Base-by-base conservation (phyloP, 1,140 invertebrate species). In the Drosophila ananassae region DNA sequence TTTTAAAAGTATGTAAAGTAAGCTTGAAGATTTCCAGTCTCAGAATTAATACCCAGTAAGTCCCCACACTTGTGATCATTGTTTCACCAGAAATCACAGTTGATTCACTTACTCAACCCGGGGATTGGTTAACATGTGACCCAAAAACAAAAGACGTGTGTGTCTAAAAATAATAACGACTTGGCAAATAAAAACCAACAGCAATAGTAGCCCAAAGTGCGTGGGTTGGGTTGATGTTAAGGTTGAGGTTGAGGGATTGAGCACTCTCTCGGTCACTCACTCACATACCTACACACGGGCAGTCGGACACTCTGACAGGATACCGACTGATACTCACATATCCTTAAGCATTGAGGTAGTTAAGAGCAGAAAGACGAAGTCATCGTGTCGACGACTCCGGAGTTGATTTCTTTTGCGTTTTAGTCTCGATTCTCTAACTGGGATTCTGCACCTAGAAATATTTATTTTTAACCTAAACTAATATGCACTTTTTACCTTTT, bases 401-500 rank as follows among this genome's bases (percentile, higher is more conserved):
- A 87, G 82, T 89, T 87, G 82, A 87, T 87, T 87, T 87, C 79
- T 87, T 89, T 87, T 87, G 71, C 71, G 79, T 64, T 82, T 75
- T 58, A 54, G 78, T 55, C 67, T 44, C 21, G 74, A 51, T 57
- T 47, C 57, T 56, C 34, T 24, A 56, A 58, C 50, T 54, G 55
- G 59, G 13, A 32, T 34, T 28, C 17, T 58, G 56, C 59, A 51
- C 58, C 54, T 9, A 51, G 17, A 32, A 51, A 28, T 50, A 13
- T 34, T 34, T 28, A 6, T 28, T 21, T 17, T 24, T 3, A 10
- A 22, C 25, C 4, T 9, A 2, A 9, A 28, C 5, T 12, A 8
- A 28, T 30, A 28, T 6, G 7, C 5, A 6, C 24, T 3, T 0
- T 28, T 28, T 28, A 28, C 25, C 25, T 6, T 28, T 28, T 6